Evolutionary conservation across 2,113 vertebrate genomes (phyloP).

Genomic region (Dicrurus megarhynchus): DNA sequence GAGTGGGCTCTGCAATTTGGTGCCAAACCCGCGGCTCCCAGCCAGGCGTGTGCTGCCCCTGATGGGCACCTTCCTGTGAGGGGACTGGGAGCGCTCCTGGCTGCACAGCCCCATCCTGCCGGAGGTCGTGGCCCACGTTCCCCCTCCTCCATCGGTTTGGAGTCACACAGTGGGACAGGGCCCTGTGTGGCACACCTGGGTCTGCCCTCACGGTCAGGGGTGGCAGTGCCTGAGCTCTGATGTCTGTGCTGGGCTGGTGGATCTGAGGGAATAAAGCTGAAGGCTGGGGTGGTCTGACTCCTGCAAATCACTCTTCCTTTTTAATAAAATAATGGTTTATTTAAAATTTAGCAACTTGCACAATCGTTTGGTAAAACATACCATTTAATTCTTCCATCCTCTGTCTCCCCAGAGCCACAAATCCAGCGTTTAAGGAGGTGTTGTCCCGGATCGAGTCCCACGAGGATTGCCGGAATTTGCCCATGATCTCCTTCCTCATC

Average conservation of each 20-base stretch:
- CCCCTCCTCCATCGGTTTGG: rapidly evolving
- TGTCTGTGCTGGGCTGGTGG: neutral
- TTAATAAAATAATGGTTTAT: neutral
- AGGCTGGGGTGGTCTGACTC: neutral
- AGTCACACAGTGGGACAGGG: neutral
- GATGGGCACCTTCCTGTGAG: rapidly evolving
- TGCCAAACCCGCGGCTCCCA: neutral
- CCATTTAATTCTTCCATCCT: neutral
- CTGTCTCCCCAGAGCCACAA: conserved; percentile 77
- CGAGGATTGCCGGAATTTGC: conserved; percentile 90
- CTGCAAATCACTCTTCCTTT: neutral
- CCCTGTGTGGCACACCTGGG: neutral
- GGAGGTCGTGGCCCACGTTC: rapidly evolving
- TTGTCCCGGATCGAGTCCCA: conserved; percentile 87
- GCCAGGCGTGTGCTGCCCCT: neutral
- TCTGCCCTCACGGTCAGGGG: neutral
- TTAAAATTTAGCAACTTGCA: neutral
- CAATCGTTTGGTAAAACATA: neutral
- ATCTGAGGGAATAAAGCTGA: neutral
- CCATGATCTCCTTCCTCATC: conserved; percentile 98
- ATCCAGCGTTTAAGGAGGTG: conserved; percentile 86
- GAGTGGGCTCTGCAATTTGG: neutral
- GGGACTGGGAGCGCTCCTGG: neutral
- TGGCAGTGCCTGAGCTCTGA: neutral
- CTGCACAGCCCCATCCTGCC: neutral